Percentiles rank a stretch among this genome's conserved stretches.
Evolutionary conservation across 2,888 invertebrate genomes (phyloP).

Genomic region (Operophtera brumata): DNA sequence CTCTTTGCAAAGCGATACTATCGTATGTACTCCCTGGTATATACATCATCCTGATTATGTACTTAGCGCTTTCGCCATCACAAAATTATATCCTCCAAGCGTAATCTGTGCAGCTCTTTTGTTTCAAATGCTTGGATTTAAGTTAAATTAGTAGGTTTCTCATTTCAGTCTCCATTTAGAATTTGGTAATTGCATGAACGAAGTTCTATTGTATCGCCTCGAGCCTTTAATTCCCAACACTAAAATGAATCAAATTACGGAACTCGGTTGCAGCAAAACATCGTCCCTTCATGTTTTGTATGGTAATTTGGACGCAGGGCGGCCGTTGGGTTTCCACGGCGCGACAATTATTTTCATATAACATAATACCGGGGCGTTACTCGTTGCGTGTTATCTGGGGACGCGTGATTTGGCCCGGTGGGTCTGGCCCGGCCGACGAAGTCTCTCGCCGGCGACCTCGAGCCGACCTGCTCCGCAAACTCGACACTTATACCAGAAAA

Average conservation of each 20-base stretch:
- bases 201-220: slow-evolving; percentile 10
- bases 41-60: slow-evolving; percentile 17
- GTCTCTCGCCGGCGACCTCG: slow-evolving; percentile 34
- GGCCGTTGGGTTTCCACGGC: slow-evolving; percentile 56
- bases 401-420: slow-evolving; percentile 60
- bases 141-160: neutral
- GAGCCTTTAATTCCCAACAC: slow-evolving; percentile 37
- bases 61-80: neutral
- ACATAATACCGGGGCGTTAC: slow-evolving; percentile 67
- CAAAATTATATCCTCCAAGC: neutral
- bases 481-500: slow-evolving; percentile 54
- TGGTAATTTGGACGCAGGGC: slow-evolving; percentile 54
- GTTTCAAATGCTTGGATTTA: neutral
- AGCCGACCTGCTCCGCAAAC: slow-evolving; percentile 38
- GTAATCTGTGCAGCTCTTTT: neutral
- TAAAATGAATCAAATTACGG: slow-evolving; percentile 67
- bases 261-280: slow-evolving; percentile 58
- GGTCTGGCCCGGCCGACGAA: slow-evolving; percentile 27
- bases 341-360: slow-evolving; percentile 75
- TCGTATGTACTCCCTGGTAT: slow-evolving; percentile 40
- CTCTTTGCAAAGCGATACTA: slow-evolving; percentile 63
- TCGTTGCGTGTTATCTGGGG: slow-evolving; percentile 62
- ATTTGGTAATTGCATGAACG: slow-evolving; percentile 7
- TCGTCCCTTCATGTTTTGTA: slow-evolving; percentile 61
- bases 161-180: slow-evolving; percentile 2